Conservation (phyloP, 2,113 vertebrate genomes). For the Rhodinocichla rosea region DNA sequence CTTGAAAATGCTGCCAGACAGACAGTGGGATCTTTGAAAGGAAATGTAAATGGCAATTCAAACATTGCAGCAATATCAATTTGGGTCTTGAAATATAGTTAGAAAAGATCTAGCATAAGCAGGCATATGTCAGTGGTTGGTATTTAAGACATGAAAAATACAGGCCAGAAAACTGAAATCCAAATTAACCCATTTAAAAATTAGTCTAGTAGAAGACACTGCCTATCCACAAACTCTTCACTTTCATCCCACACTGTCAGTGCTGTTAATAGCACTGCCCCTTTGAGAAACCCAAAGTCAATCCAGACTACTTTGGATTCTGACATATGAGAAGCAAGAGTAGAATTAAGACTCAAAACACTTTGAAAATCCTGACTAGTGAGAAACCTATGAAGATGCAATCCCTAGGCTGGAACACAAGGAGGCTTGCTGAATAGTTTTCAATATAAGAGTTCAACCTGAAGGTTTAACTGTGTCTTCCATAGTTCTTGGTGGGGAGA, state of each 20-base stretch:
- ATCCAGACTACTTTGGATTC: neutral
- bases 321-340: neutral
- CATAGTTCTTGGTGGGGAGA: neutral
- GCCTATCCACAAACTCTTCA: neutral
- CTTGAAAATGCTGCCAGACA: neutral
- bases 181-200: neutral
- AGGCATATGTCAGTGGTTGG: neutral
- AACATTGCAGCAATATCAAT: neutral
- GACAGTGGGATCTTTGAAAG: constrained; percentile 5
- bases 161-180: neutral
- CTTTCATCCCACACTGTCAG: neutral
- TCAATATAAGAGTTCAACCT: neutral
- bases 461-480: neutral
- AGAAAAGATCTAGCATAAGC: constrained; percentile 9
- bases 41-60: constrained; percentile 24
- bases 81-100: neutral
- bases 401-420: neutral
- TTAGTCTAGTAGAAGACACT: neutral
- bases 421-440: neutral
- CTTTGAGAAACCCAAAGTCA: neutral
- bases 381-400: neutral
- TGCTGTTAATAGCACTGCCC: neutral
- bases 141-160: neutral
- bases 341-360: neutral
- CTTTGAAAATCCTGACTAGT: neutral